A percentile compares a stretch with the other conserved stretches of the same genome.
Conservation (phyloP, 2,113 vertebrate species). For the Chiloscyllium plagiosum region DNA sequence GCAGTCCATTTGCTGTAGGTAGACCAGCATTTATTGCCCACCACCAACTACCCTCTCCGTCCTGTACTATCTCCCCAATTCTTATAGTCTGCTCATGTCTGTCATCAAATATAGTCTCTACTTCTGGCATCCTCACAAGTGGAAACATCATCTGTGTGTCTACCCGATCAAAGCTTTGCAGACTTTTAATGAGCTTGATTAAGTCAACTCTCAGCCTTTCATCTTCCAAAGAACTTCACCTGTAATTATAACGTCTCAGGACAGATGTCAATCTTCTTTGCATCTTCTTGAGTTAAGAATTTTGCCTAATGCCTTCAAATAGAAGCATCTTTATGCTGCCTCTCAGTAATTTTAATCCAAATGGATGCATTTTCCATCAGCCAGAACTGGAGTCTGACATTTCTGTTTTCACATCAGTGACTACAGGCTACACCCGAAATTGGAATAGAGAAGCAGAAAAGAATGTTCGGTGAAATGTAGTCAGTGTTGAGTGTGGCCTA, state of each 20-base stretch:
- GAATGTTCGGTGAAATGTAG: neutral
- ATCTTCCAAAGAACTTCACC: neutral
- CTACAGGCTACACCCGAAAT: neutral
- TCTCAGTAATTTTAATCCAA: neutral
- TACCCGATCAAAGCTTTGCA: neutral
- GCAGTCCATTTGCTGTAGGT: too few relatives aligned
- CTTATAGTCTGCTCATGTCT: neutral
- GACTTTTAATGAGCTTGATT: neutral
- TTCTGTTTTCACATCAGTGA: neutral
- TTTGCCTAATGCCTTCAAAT: too few relatives aligned
- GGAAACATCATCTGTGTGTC: neutral
- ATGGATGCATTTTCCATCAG: neutral
- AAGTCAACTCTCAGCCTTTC: neutral
- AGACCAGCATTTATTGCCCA: too few relatives aligned
- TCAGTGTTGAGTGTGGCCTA: neutral
- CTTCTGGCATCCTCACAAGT: neutral
- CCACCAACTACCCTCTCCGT: neutral
- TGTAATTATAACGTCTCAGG: neutral
- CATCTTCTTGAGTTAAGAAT: neutral
- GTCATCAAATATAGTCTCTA: neutral
- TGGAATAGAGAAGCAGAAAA: neutral
- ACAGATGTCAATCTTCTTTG: neutral
- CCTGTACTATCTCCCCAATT: neutral
- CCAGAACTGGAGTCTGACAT: neutral
- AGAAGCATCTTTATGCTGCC: too few relatives aligned